These are phyloP conservation scores for Brachionus koreanus DNA, from an alignment of 1,140 invertebrate species.

Conservation along the genomic window DNA sequence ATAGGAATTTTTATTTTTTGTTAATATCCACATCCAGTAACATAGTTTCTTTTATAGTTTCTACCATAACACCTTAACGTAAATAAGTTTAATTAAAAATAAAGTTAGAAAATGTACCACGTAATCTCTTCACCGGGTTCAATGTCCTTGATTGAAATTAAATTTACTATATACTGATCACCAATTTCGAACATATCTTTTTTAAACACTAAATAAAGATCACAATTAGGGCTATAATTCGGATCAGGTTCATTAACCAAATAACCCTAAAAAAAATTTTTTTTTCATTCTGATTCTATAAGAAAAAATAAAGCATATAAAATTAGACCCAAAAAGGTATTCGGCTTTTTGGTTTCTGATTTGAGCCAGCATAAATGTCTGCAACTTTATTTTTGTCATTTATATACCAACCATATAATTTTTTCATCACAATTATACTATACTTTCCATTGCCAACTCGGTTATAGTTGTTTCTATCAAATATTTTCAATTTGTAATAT, in stretches of 20 bases:
- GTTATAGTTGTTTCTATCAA: no score
- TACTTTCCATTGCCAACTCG: not conserved
- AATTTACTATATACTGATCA: not conserved
- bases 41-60: no score
- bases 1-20: no score
- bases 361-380: not conserved
- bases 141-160: not conserved
- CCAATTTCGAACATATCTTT: not conserved
- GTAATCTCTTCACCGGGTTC: not conserved
- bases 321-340: constrained; percentile 18
- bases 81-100: constrained; percentile 45
- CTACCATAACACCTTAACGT: no score
- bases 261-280: not conserved
- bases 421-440: not conserved
- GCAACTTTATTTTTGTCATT: not conserved
- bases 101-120: not conserved
- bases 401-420: not conserved
- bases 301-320: no score
- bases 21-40: no score
- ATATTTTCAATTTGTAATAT: not conserved
- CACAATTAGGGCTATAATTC: not conserved
- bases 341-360: not conserved
- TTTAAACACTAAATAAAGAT: not conserved
- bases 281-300: no score
- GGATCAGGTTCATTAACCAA: not conserved